Percentiles rank a stretch among this genome's conserved stretches.
Evolutionary conservation across 2,888 invertebrate genomes (phyloP).

Genomic region (Epinotia bilunana): DNA sequence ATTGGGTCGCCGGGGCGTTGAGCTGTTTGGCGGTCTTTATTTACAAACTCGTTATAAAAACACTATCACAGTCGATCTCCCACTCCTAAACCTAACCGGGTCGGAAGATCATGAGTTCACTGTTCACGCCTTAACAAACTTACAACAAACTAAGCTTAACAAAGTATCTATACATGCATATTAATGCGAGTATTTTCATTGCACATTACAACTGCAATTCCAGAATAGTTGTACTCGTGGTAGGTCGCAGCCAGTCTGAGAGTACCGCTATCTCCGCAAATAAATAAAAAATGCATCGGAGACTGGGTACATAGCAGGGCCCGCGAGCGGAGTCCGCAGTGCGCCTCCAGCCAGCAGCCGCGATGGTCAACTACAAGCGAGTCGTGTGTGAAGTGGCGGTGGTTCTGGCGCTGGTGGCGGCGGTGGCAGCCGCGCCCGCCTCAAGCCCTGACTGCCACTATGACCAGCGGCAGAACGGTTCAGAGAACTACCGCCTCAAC

Average conservation of each 20-base stretch:
- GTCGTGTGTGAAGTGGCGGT: slow-evolving; percentile 72
- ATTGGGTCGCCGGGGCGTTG: slow-evolving; percentile 41
- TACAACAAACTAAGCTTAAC: slow-evolving; percentile 8
- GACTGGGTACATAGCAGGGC: slow-evolving; percentile 76
- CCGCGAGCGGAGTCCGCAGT: slow-evolving; percentile 68
- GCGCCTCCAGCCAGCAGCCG: slow-evolving; percentile 63
- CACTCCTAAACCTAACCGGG: slow-evolving; percentile 9
- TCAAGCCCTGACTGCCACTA: slow-evolving; percentile 71
- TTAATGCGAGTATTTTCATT: slow-evolving; percentile 49
- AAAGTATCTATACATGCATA: slow-evolving; percentile 6
- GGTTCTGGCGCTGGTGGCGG: slow-evolving; percentile 54
- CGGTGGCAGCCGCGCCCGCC: slow-evolving; percentile 59
- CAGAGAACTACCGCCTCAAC: slow-evolving; percentile 89
- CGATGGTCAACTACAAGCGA: slow-evolving; percentile 82
- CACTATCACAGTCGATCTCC: slow-evolving; percentile 3
- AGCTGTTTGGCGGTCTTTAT: slow-evolving; percentile 41
- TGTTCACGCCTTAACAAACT: slow-evolving; percentile 1
- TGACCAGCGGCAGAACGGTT: slow-evolving; percentile 92
- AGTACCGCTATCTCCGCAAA: slow-evolving; percentile 82
- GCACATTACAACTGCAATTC: slow-evolving; percentile 64
- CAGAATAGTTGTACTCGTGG: slow-evolving; percentile 38
- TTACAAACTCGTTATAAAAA: slow-evolving; percentile 42
- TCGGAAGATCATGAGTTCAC: neutral
- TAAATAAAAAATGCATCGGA: slow-evolving; percentile 82
- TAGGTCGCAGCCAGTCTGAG: slow-evolving; percentile 58